These are phyloP conservation scores for Stenurella melanura DNA, from an alignment of 2,888 invertebrate species.

Conservation along the genomic window DNA sequence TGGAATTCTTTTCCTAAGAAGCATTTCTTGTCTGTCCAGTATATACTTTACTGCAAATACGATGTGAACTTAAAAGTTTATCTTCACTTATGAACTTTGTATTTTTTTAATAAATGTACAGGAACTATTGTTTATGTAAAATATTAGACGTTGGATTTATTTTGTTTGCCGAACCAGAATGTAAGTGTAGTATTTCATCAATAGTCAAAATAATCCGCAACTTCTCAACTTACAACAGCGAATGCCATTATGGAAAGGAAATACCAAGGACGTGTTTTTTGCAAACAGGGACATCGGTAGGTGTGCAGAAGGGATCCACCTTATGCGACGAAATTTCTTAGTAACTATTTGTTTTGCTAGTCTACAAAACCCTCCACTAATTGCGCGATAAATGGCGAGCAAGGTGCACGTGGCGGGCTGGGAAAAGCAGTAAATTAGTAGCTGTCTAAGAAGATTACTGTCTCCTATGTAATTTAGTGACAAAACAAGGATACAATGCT, in stretches of 20 bases:
- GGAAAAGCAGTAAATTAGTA: constrained; percentile 66
- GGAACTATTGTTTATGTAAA: no score
- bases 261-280: not conserved
- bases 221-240: not conserved
- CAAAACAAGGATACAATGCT: constrained; percentile 69
- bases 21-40: no score
- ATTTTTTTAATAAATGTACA: no score
- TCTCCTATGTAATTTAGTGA: constrained; percentile 69
- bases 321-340: constrained; percentile 1
- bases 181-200: no score
- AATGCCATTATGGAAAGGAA: not conserved
- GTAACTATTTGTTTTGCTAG: constrained; percentile 28
- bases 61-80: no score
- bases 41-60: no score
- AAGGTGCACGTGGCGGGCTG: constrained; percentile 59
- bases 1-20: no score
- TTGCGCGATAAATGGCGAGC: constrained; percentile 60
- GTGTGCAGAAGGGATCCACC: not conserved
- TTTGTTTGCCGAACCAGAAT: no score
- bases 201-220: not conserved
- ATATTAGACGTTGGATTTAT: no score
- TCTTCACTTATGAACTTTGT: no score
- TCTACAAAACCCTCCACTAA: constrained; percentile 46
- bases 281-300: not conserved
- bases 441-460: constrained; percentile 69